Base-by-base conservation (phyloP, 2,113 vertebrate genomes). In the Aythya baeri region DNA sequence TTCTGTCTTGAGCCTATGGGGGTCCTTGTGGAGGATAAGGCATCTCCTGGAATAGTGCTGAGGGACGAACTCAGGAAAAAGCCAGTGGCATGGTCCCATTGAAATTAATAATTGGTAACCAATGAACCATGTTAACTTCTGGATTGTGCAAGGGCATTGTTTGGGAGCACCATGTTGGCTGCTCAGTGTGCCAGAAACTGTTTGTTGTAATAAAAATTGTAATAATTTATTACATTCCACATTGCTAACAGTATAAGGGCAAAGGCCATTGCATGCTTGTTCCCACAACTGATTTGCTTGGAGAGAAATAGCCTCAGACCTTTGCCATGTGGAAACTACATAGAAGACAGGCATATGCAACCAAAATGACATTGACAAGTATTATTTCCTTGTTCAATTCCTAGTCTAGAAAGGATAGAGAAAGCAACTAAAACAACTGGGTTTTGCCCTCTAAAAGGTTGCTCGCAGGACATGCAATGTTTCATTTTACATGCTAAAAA, bases 151-250 rank as follows among this genome's bases (percentile, higher is more conserved):
- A 29, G 16, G 44, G 34, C 73, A 41, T 63, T 23, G 0, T 13
- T 41, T 67, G 36, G 38, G 25, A 63, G 11, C 11, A 83, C 43
- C 0, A 0, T 4, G 4, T 18, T 0, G 1, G 21, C 41, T 38
- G 9, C 34, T 41, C 41, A 52, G 22, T 11, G 1, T 61, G 50
- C 34, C 31, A 23, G 54, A 73, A 31, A 49, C n/a, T 70, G 18
- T 46, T 44, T 17, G 44, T 44, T 44, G 7, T 44, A 44, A 44
- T 44, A 44, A 17, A 44, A 44, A 44, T 44, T 46, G 20, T 46
- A 46, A 46, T 46, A 46, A 46, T 9, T 46, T 46, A 46, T 20
- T 21, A 46, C 9, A 9, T 46, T 71, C 63, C 32, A 36, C 25
- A 6, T 12, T 36, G 16, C 49, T 58, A 62, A 61, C 25, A 18